Evolutionary conservation across 2,888 invertebrate genomes (phyloP), one percentile per base, ranked within the genome.

Genomic region (Dichetophora obliterata): DNA sequence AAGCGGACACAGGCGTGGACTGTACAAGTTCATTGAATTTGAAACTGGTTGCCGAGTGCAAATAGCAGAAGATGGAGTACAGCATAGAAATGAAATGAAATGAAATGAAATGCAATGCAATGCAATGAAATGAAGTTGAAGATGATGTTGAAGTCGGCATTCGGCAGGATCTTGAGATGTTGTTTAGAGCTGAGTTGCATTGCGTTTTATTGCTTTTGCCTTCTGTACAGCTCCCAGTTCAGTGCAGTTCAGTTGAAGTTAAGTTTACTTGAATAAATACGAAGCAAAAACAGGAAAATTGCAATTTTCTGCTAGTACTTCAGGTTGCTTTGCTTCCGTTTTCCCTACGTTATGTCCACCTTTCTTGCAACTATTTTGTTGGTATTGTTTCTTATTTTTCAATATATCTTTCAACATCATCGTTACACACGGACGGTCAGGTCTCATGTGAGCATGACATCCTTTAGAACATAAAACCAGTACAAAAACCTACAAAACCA

Each of bases 231-330:
- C 24, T 22, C 24, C 0, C 57, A 19, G 27, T 59, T 22, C 24
- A 59, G 27, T 59, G 57, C 57, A 27, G 22, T 43, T 43, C 43
- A 11, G 43, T 43, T 43, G 9, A 27, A 59, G 57, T 59, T 59
- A 59, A 59, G 57, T 59, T 59, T 34, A 19, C 19, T 65, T 48
- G 19, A 68, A 50, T 34, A 27, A 69, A 69, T 52, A 27, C 31
- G 52, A 69, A 24, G 50, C n/a, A 31, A 69, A 69, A 69, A 69
- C 69, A 69, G 54, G 52, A 69, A 69, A 69, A 69, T 69, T 54
- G 52, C 52, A 69, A 69, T 69, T 48, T 52, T 52, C 31, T 16
- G 16, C 52, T 16, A 69, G 16, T 52, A 52, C 27, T 52, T 69
- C 27, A 24, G 31, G n/a, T 65, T 37, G 43, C 43, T 37, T 43